Evolutionary conservation across 1,140 invertebrate species (phyloP).

Genomic region (Eulimnadia texana): DNA sequence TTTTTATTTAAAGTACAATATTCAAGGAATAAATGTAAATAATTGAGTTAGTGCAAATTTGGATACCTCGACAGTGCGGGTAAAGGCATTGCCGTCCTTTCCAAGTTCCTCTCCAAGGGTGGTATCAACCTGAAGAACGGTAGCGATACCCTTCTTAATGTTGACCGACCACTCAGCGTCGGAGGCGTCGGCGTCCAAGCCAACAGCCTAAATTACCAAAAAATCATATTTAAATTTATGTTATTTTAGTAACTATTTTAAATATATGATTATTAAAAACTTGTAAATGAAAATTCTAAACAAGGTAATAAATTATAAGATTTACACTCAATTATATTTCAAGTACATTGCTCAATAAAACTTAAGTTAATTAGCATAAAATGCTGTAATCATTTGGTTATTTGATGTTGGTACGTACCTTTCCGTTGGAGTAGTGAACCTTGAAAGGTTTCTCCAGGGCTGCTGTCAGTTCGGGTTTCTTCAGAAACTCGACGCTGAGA

Average conservation of each 20-base stretch:
- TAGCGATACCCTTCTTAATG: conserved; percentile 16
- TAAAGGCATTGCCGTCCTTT: conserved; percentile 9
- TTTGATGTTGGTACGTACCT: conserved; percentile 7
- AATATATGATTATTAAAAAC: background rate
- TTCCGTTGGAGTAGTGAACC: conserved; percentile 12
- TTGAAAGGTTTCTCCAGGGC: conserved; percentile 15
- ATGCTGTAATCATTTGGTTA: background rate
- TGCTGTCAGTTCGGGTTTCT: conserved; percentile 13
- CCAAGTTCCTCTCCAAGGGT: conserved; percentile 12
- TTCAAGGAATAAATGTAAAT: background rate
- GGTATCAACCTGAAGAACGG: conserved; percentile 13
- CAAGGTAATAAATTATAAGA: background rate
- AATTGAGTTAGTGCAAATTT: background rate
- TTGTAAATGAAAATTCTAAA: background rate
- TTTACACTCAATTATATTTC: background rate
- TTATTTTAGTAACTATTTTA: background rate
- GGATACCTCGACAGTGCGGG: conserved; percentile 12
- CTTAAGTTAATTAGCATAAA: background rate
- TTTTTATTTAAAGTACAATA: no score
- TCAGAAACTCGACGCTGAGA: conserved; percentile 5
- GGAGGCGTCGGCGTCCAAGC: conserved; percentile 14
- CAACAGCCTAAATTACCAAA: background rate
- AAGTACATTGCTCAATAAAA: background rate
- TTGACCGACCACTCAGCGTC: conserved; percentile 16
- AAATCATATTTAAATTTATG: background rate